Conservation (phyloP, 2,797 vertebrate genomes). For the Melanotaenia maccullochi region DNA sequence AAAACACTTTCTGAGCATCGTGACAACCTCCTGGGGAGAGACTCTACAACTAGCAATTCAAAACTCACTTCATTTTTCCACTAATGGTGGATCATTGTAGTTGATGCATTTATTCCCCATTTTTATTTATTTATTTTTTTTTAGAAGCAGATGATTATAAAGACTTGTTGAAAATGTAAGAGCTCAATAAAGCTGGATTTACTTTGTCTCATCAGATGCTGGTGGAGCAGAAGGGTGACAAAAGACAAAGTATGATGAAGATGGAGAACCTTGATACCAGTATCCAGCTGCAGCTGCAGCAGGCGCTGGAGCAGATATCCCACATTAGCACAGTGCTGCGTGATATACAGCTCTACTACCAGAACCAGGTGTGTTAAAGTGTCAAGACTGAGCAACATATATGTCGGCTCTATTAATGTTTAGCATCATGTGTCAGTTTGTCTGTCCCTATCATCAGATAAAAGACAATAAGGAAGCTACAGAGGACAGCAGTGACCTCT, state of each 20-base stretch:
- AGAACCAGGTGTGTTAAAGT: slow-evolving; percentile 65
- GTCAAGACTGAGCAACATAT: not conserved
- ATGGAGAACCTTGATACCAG: slow-evolving; percentile 49
- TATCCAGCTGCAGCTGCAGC: slow-evolving; percentile 74
- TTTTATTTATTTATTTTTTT: slow-evolving; percentile 11
- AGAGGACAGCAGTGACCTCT: slow-evolving; percentile 26
- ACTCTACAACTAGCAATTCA: slow-evolving; percentile 46
- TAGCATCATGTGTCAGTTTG: not conserved
- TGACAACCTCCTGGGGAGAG: slow-evolving; percentile 59
- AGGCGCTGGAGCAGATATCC: slow-evolving; percentile 81
- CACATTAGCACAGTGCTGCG: slow-evolving; percentile 68
- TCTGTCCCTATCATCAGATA: slow-evolving; percentile 52
- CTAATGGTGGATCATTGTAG: slow-evolving; percentile 49
- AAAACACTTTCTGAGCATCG: slow-evolving; percentile 50
- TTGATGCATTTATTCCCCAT: slow-evolving; percentile 20
- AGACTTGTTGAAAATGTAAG: slow-evolving; percentile 23
- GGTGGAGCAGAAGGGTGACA: slow-evolving; percentile 70
- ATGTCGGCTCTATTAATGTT: not conserved
- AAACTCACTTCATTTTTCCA: slow-evolving; percentile 32
- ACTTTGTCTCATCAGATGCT: slow-evolving; percentile 78
- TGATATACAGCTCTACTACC: slow-evolving; percentile 69
- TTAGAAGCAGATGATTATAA: slow-evolving; percentile 25
- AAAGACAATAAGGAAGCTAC: slow-evolving; percentile 50
- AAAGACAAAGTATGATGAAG: slow-evolving; percentile 62
- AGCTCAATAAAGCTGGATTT: slow-evolving; percentile 6